These are phyloP conservation scores for Saxidomus purpurata DNA, from an alignment of 1,140 invertebrate genomes.

Conservation along the genomic window DNA sequence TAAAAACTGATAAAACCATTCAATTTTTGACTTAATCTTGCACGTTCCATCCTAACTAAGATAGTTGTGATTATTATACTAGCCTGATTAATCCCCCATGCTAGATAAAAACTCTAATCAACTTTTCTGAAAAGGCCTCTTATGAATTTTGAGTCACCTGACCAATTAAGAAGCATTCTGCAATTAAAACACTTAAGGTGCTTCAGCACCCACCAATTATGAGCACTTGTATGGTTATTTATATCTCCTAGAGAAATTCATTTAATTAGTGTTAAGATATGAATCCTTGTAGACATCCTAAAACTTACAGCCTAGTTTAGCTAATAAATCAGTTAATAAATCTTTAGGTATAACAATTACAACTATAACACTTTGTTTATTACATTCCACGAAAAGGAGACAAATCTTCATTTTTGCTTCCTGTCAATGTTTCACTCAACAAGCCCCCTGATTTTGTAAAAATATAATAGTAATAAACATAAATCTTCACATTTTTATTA, in stretches of 20 bases:
- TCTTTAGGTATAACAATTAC: neutral
- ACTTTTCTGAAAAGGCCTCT: constrained; percentile 48
- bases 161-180: constrained; percentile 40
- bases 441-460: too few relatives aligned
- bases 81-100: constrained; percentile 41
- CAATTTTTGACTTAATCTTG: constrained; percentile 61
- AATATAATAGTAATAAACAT: too few relatives aligned
- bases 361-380: neutral
- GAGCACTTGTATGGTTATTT: constrained; percentile 26
- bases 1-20: constrained; percentile 67
- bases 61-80: constrained; percentile 50
- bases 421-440: too few relatives aligned
- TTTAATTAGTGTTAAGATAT: neutral
- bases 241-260: neutral
- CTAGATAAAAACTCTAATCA: constrained; percentile 62
- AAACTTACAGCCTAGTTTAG: neutral
- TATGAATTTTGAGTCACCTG: constrained; percentile 38
- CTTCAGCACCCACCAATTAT: constrained; percentile 15
- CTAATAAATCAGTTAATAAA: neutral
- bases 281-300: neutral
- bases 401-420: too few relatives aligned
- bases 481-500: too few relatives aligned
- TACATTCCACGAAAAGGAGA: too few relatives aligned
- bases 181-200: constrained; percentile 41
- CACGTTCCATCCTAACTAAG: constrained; percentile 61